Evolutionary conservation across 2,888 invertebrate genomes (phyloP).

Genomic region (Adela reaumurella): DNA sequence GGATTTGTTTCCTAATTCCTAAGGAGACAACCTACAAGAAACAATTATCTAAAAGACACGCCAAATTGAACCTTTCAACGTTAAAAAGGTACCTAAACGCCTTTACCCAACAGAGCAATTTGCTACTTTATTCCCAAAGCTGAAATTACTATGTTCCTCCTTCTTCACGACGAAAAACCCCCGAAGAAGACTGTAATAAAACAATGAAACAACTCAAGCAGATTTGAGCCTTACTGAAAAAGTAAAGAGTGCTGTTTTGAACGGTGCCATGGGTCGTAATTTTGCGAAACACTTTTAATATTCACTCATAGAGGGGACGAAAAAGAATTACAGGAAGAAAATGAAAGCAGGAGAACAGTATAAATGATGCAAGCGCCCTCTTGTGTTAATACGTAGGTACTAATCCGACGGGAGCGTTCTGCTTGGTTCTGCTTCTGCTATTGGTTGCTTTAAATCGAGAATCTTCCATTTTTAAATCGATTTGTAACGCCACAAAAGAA

Average conservation of each 20-base stretch:
- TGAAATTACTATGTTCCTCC: background rate
- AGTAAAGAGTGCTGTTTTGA: background rate
- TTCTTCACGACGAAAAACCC: background rate
- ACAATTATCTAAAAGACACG: slow-evolving; percentile 46
- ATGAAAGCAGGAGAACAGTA: slow-evolving; percentile 45
- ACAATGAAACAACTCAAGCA: slow-evolving; percentile 10
- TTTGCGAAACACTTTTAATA: slow-evolving; percentile 36
- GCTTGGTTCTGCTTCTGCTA: slow-evolving; percentile 26
- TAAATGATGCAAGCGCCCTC: slow-evolving; percentile 36
- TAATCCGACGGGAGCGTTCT: slow-evolving; percentile 8
- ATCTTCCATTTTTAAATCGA: slow-evolving; percentile 25
- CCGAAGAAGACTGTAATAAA: slow-evolving; percentile 5
- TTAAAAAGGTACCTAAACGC: background rate
- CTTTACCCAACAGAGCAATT: background rate
- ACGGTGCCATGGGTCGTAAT: slow-evolving; percentile 21
- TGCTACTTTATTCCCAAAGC: background rate
- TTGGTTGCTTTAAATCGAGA: slow-evolving; percentile 12
- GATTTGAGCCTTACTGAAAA: slow-evolving; percentile 17
- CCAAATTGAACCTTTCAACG: slow-evolving; percentile 8
- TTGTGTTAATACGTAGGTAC: slow-evolving; percentile 6
- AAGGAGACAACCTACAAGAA: slow-evolving; percentile 49
- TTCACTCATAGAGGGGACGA: slow-evolving; percentile 39
- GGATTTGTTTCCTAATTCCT: slow-evolving; percentile 50
- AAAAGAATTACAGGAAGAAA: slow-evolving; percentile 51
- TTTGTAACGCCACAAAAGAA: slow-evolving; percentile 28